Base-by-base conservation (phyloP, 2,797 vertebrate species). In the Myripristis jacobus region DNA sequence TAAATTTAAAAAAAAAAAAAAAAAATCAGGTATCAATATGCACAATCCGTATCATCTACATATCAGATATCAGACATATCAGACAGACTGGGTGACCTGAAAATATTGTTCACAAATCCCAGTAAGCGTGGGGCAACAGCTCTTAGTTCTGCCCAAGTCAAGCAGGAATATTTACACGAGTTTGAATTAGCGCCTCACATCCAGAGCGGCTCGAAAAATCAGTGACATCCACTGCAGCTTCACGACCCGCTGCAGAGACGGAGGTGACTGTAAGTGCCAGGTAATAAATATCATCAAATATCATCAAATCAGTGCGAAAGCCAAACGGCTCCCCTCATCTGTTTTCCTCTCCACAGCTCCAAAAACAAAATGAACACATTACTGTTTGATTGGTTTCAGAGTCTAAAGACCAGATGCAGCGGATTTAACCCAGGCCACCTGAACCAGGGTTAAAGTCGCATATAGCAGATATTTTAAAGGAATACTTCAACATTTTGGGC, bases 91-190 rank as follows among this genome's bases (percentile, higher is more conserved):
- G 43, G 27, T 57, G 54, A 75, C 73, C 72, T 75, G 63, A 71
- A n/a, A 80, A 71, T 76, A 43, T 56, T 47, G 57, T 79, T 73
- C 50, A 76, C 65, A 73, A 63, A 73, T 66, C 65, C 41, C 65
- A 79, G 41, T 41, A 1, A 62, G 61, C 48, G 31, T 63, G 18
- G 24, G 53, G 43, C 66, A 74, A 65, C 25, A 31, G 36, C 53
- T 79, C 47, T 27, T 27, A 51, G 60, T 52, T 77, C 60, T 66
- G 36, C 44, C 48, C 3, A 21, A 55, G 62, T 46, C 53, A 58
- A 69, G 59, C 58, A 10, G 21, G 47, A 68, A 54, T 53, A 54
- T 74, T 72, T 47, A 66, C 59, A 67, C 53, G 43, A 21, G 50
- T 67, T 75, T 9, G 57, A 72, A 72, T 55, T 66, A 52, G 53